These are phyloP conservation scores for Drosophila leonis DNA, from an alignment of 2,888 invertebrate species.

Conservation along the genomic window DNA sequence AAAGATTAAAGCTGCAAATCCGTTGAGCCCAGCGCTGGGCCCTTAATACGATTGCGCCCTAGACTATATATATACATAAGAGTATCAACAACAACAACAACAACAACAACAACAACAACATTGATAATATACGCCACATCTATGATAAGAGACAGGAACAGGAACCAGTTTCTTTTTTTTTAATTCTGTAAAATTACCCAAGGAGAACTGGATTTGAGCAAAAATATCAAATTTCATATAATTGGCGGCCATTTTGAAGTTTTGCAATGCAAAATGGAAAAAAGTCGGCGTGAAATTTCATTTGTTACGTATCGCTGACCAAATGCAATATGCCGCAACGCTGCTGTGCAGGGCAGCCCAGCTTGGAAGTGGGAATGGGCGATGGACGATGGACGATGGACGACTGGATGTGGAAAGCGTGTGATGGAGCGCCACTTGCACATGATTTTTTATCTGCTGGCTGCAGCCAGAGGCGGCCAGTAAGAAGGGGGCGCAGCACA, in stretches of 20 bases:
- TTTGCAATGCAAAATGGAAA: constrained; percentile 55
- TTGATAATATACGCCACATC: constrained; percentile 34
- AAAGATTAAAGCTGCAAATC: constrained; percentile 73
- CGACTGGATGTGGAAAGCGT: constrained; percentile 31
- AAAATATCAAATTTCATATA: constrained; percentile 74
- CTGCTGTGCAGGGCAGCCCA: constrained; percentile 22
- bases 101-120: constrained; percentile 44
- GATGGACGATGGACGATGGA: background rate
- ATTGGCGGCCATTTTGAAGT: constrained; percentile 74
- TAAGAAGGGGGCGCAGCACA: background rate
- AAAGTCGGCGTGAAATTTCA: constrained; percentile 7
- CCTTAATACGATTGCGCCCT: constrained; percentile 72
- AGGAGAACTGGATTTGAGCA: constrained; percentile 15
- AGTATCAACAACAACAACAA: constrained; percentile 45
- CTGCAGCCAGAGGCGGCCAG: constrained; percentile 30
- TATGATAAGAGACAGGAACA: constrained; percentile 44
- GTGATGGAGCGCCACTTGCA: constrained; percentile 53
- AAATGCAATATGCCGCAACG: constrained; percentile 54
- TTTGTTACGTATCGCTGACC: constrained; percentile 49
- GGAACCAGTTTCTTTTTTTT: constrained; percentile 62
- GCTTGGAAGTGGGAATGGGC: too few species aligned
- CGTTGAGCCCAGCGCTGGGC: constrained; percentile 68
- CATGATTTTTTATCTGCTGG: constrained; percentile 43
- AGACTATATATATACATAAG: constrained; percentile 20
- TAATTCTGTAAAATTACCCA: constrained; percentile 4